These are phyloP conservation scores for Tipula confusa DNA, from an alignment of 2,888 invertebrate species.

Conservation along the genomic window DNA sequence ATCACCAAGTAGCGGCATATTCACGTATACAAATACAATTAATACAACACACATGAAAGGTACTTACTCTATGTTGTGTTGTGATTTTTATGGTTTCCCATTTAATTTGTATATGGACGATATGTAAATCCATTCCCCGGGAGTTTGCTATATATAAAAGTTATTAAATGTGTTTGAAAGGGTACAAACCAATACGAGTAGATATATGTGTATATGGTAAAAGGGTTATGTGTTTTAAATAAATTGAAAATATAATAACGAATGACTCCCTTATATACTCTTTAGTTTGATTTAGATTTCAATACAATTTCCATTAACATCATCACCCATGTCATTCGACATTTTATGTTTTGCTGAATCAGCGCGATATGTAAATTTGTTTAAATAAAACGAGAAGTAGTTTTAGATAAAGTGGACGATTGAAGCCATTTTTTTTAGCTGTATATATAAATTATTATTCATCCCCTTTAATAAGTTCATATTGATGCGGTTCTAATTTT, in stretches of 20 bases:
- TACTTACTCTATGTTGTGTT: neutral
- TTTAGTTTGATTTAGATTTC: neutral
- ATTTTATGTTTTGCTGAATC: neutral
- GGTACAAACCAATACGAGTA: too few species aligned
- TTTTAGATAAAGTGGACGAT: neutral
- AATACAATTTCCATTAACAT: neutral
- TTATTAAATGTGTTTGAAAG: neutral
- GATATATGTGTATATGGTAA: neutral
- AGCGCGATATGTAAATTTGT: neutral
- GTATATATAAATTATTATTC: too few species aligned
- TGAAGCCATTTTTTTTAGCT: neutral
- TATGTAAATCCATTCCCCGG: neutral
- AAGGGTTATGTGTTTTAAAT: neutral
- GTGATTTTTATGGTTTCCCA: neutral
- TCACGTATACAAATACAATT: neutral
- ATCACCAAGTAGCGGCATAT: neutral
- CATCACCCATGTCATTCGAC: neutral
- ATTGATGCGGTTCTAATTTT: too few species aligned
- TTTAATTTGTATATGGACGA: neutral
- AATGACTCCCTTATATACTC: neutral
- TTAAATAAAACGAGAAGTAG: neutral
- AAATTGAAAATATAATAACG: slow-evolving; percentile 16
- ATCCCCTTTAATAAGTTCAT: too few species aligned
- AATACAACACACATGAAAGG: neutral
- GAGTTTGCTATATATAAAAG: neutral